These are phyloP conservation scores for Chymomyza amoena DNA, from an alignment of 2,888 invertebrate genomes.

Conservation along the genomic window DNA sequence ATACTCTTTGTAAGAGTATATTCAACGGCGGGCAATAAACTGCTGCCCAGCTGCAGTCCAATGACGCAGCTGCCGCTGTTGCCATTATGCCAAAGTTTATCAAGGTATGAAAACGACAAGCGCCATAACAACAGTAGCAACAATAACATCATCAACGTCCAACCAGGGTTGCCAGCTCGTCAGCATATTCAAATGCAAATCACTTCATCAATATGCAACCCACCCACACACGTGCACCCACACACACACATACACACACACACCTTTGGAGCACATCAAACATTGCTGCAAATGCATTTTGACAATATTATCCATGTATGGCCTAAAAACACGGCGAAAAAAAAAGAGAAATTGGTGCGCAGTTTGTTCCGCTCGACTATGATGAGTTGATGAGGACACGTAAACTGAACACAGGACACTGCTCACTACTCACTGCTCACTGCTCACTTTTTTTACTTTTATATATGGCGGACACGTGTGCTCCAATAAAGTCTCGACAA, in stretches of 20 bases:
- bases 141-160: slow-evolving; percentile 18
- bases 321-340: background rate
- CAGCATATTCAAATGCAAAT: slow-evolving; percentile 72
- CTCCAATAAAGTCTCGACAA: background rate
- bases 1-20: background rate
- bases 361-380: background rate
- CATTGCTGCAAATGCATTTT: slow-evolving; percentile 47
- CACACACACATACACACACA: background rate
- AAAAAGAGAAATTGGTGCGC: background rate
- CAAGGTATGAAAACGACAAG: slow-evolving; percentile 68
- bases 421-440: no score
- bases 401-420: slow-evolving; percentile 17
- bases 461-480: background rate
- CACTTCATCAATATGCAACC: slow-evolving; percentile 72
- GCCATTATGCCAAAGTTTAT: slow-evolving; percentile 53
- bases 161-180: slow-evolving; percentile 29
- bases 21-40: background rate
- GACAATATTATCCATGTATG: slow-evolving; percentile 61
- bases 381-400: slow-evolving; percentile 32
- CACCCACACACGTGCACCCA: slow-evolving; percentile 19
- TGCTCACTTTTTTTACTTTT: slow-evolving; percentile 1
- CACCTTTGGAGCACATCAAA: slow-evolving; percentile 36
- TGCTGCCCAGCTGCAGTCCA: slow-evolving; percentile 21
- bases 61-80: background rate
- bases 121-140: slow-evolving; percentile 39